Evolutionary conservation across 1,140 invertebrate genomes (phyloP).

Genomic region (Stenopsyche tienmushanensis): DNA sequence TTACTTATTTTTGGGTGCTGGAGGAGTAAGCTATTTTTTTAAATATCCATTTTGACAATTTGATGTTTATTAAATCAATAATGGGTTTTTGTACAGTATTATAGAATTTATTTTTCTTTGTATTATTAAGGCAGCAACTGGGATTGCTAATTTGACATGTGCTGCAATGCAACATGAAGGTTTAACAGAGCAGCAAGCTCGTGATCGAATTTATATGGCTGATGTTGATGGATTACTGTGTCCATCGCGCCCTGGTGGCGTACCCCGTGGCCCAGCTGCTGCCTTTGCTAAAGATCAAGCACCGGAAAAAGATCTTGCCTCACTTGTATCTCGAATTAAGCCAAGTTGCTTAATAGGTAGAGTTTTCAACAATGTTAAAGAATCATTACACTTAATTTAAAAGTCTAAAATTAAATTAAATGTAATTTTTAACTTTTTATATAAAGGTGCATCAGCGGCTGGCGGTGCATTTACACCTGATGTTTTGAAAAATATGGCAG

Average conservation of each 20-base stretch:
- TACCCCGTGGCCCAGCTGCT: constrained; percentile 73
- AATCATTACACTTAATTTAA: constrained; percentile 1
- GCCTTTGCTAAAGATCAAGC: constrained; percentile 82
- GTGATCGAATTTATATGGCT: constrained; percentile 84
- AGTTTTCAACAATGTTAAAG: constrained; percentile 40
- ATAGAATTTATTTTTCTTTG: neutral
- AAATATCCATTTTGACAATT: no score
- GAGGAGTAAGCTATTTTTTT: constrained; percentile 62
- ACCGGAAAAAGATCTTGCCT: constrained; percentile 72
- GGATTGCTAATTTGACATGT: constrained; percentile 83
- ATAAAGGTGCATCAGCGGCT: constrained; percentile 81
- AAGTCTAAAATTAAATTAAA: neutral
- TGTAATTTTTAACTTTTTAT: constrained; percentile 34
- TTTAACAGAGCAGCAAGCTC: constrained; percentile 70
- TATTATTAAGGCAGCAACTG: constrained; percentile 72
- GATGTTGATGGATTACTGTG: constrained; percentile 82
- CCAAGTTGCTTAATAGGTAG: constrained; percentile 83
- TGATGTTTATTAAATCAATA: neutral
- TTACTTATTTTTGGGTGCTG: constrained; percentile 90
- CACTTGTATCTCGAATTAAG: constrained; percentile 79
- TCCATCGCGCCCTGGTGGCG: constrained; percentile 70
- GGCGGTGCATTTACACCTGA: constrained; percentile 85
- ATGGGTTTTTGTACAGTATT: neutral
- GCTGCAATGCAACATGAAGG: constrained; percentile 86
- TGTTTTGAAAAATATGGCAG: constrained; percentile 82